These are phyloP conservation scores for Choristoneura fumiferana DNA, from an alignment of 1,140 invertebrate genomes.

Conservation along the genomic window DNA sequence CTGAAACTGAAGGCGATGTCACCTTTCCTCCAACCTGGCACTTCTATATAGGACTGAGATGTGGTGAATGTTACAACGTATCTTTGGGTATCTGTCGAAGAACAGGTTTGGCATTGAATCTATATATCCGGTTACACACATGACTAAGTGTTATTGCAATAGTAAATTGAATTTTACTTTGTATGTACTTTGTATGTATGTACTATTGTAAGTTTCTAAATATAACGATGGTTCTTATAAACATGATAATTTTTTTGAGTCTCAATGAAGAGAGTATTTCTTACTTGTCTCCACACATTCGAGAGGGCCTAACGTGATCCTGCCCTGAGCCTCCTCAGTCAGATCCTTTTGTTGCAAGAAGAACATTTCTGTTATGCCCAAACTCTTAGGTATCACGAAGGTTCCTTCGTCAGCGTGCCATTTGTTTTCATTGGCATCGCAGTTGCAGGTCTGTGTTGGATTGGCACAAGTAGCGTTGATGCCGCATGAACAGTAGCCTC, in stretches of 20 bases:
- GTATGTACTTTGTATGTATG: too few species aligned
- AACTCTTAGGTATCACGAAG: conserved; percentile 86
- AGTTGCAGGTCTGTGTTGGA: conserved; percentile 91
- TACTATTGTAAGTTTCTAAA: too few species aligned
- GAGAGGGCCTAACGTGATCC: conserved; percentile 92
- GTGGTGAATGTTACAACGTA: conserved; percentile 96
- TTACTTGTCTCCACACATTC: conserved; percentile 97
- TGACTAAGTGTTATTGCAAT: too few species aligned
- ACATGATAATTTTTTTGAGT: too few species aligned
- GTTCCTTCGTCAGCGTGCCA: conserved; percentile 94
- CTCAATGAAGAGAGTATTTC: too few species aligned
- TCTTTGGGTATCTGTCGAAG: conserved; percentile 88
- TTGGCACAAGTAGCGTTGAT: conserved; percentile 89
- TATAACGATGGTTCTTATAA: too few species aligned
- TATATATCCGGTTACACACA: too few species aligned
- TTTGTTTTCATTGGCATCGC: conserved; percentile 89
- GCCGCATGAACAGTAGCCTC: conserved; percentile 83
- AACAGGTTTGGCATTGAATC: too few species aligned
- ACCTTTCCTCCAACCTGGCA: conserved; percentile 93
- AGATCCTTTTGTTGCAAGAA: conserved; percentile 92
- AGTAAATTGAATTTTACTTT: too few species aligned
- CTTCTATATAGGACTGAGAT: conserved; percentile 93
- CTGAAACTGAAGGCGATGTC: conserved; percentile 95
- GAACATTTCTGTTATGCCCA: conserved; percentile 94
- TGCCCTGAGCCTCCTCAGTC: conserved; percentile 88